Conservation (phyloP, 2,888 invertebrate genomes). For the Augiades crinisus region DNA sequence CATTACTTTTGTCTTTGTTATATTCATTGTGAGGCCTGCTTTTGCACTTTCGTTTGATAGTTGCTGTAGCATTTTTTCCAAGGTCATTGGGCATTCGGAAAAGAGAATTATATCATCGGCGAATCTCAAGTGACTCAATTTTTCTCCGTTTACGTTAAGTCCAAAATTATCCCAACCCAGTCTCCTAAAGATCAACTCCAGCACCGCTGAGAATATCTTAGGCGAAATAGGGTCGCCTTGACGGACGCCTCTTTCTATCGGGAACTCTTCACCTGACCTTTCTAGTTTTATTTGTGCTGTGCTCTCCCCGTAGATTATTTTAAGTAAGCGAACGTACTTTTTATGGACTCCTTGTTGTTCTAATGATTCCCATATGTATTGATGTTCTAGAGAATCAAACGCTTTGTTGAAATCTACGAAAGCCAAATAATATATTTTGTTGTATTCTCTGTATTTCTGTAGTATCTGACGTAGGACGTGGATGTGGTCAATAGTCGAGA, state of each 20-base stretch:
- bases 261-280: background rate
- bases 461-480: too few relatives aligned
- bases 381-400: too few relatives aligned
- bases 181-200: background rate
- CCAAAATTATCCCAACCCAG: background rate
- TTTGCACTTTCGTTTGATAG: slow-evolving; percentile 1
- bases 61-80: background rate
- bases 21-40: slow-evolving; percentile 16
- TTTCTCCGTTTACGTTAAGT: slow-evolving; percentile 1
- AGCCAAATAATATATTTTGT: too few relatives aligned
- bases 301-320: background rate
- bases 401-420: too few relatives aligned
- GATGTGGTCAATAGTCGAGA: too few relatives aligned
- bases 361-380: too few relatives aligned
- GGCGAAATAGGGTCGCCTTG: background rate
- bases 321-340: background rate
- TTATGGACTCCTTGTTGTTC: background rate
- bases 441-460: too few relatives aligned
- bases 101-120: slow-evolving; percentile 14
- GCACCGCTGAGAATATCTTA: background rate
- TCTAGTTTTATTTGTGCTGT: background rate
- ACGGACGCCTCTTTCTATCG: background rate
- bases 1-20: slow-evolving; percentile 15
- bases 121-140: slow-evolving; percentile 9
- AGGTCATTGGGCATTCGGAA: background rate